A percentile compares a stretch with the other conserved stretches of the same genome.
Evolutionary conservation across 2,797 vertebrate species (phyloP).

Genomic region (Peromyscus melanophrys): DNA sequence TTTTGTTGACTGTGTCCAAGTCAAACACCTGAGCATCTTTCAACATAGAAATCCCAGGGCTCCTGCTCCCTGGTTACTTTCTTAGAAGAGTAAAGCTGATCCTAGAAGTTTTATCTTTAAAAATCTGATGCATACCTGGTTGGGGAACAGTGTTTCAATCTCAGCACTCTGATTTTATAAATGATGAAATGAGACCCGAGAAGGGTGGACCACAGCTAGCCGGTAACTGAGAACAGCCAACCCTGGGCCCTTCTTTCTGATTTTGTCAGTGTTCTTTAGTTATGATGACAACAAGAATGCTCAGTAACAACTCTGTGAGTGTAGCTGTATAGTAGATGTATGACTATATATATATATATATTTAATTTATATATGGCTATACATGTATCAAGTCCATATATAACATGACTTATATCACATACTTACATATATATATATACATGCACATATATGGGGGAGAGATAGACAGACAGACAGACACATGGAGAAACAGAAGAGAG

Average conservation of each 20-base stretch:
- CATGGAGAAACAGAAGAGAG: not conserved
- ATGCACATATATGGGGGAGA: not conserved
- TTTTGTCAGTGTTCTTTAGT: not conserved
- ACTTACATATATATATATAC: not conserved
- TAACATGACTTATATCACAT: not conserved
- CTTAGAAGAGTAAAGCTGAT: not conserved
- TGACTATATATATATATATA: too few relatives aligned
- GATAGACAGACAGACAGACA: not conserved
- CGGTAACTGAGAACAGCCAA: not conserved
- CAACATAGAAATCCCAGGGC: not conserved
- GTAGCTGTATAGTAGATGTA: not conserved
- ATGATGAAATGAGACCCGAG: not conserved
- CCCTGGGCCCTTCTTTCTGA: not conserved
- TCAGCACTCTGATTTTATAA: not conserved
- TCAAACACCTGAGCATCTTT: slow-evolving; percentile 44
- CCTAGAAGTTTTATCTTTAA: slow-evolving; percentile 17
- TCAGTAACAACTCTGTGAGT: not conserved
- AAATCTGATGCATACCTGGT: not conserved
- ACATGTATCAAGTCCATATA: not conserved
- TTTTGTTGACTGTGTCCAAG: slow-evolving; percentile 47
- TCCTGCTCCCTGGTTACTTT: not conserved
- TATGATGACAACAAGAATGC: not conserved
- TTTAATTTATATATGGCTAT: not conserved
- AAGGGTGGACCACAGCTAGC: not conserved
- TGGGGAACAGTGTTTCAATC: not conserved